A percentile compares a stretch with the other conserved stretches of the same genome.
phyloP scores from a whole-genome alignment of 1,140 invertebrate species.

The Augochlora pura region DNA sequence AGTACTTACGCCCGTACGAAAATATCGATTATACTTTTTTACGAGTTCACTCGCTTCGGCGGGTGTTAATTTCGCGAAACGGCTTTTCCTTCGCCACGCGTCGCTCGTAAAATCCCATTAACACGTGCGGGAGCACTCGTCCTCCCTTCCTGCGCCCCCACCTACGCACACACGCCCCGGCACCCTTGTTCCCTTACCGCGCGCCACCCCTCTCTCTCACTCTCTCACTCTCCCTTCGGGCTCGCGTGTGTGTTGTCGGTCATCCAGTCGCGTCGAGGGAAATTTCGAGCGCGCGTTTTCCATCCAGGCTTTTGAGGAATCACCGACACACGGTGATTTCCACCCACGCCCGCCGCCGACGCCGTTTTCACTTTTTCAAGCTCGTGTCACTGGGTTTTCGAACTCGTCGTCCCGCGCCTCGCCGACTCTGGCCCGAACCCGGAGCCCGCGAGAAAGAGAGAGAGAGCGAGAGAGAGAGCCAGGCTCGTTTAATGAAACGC shows the following conservation, averaged over 20 bases:
- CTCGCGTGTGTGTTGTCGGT: neutral
- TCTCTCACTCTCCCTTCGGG: neutral
- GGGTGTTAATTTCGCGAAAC: conserved; percentile 68
- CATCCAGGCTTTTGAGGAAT: conserved; percentile 38
- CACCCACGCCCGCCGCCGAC: neutral
- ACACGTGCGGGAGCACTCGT: conserved; percentile 53
- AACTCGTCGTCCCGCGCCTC: neutral
- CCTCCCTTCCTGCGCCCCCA: conserved; percentile 4
- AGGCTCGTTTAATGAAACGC: conserved; percentile 17
- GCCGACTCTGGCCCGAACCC: too few relatives aligned
- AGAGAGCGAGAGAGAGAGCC: too few relatives aligned
- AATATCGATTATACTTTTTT: conserved; percentile 73
- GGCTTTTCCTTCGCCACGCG: conserved; percentile 57
- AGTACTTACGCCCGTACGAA: conserved; percentile 64
- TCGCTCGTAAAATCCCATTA: conserved; percentile 68
- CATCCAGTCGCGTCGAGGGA: neutral
- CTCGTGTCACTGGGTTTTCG: conserved; percentile 27
- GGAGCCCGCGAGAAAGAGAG: too few relatives aligned
- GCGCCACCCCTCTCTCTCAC: too few relatives aligned
- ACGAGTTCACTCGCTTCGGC: conserved; percentile 57
- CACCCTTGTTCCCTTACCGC: neutral
- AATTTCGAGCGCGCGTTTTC: conserved; percentile 34
- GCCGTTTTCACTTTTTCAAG: conserved; percentile 35
- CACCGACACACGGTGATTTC: conserved; percentile 35
- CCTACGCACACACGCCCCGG: neutral